Conservation (phyloP, 1,140 invertebrate genomes). For the Drosophila tristis region DNA sequence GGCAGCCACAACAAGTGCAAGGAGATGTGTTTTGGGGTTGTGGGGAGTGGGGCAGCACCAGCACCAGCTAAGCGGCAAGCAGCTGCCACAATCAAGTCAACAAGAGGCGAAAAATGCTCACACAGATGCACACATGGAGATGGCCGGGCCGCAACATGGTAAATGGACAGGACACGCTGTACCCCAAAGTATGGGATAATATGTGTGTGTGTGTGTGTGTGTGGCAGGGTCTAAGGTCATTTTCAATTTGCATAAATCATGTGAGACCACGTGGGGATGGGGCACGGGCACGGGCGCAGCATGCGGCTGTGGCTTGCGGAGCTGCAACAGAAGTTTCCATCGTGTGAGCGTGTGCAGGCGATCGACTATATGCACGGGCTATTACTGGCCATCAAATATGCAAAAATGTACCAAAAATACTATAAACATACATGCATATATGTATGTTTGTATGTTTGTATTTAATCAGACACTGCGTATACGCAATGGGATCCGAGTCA, state of each 20-base stretch:
- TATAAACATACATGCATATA: not conserved
- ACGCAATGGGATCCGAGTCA: constrained; percentile 23
- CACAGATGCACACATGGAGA: constrained; percentile 13
- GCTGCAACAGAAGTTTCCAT: too few relatives aligned
- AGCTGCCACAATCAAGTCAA: constrained; percentile 73
- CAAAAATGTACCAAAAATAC: constrained; percentile 8
- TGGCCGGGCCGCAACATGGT: constrained; percentile 42
- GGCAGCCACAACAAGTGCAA: constrained; percentile 34
- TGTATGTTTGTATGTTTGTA: not conserved
- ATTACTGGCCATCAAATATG: constrained; percentile 34
- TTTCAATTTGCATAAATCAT: constrained; percentile 81
- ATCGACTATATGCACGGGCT: constrained; percentile 53
- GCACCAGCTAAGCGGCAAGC: constrained; percentile 61
- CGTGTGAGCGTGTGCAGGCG: constrained; percentile 6
- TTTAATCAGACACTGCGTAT: constrained; percentile 13
- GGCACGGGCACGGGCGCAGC: not conserved
- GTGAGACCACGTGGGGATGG: constrained; percentile 48
- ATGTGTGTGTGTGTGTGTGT: constrained; percentile 40
- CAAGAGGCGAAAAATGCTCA: constrained; percentile 55
- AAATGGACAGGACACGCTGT: constrained; percentile 50
- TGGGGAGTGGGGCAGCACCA: constrained; percentile 1
- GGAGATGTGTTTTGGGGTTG: constrained; percentile 25
- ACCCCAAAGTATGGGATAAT: constrained; percentile 13
- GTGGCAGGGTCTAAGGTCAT: constrained; percentile 70
- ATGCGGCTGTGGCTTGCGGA: not conserved